A percentile compares a stretch with the other conserved stretches of the same genome.
Conservation (phyloP, 2,888 invertebrate genomes). For the Spodoptera exigua region DNA sequence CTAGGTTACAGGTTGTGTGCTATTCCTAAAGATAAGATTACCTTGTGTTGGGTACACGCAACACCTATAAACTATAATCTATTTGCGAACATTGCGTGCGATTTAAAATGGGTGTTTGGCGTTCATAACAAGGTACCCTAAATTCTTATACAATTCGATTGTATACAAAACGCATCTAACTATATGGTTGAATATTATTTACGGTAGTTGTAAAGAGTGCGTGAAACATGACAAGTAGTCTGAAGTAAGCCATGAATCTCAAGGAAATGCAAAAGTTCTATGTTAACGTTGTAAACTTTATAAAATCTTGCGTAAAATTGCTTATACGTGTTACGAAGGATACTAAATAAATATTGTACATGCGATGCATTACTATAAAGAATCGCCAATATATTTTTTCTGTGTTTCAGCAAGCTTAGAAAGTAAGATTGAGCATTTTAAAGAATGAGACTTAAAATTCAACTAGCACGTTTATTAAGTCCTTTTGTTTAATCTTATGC, state of each 20-base stretch:
- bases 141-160: constrained; percentile 17
- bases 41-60: constrained; percentile 37
- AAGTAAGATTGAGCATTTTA: constrained; percentile 63
- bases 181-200: constrained; percentile 32
- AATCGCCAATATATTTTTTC: constrained; percentile 51
- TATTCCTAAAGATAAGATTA: constrained; percentile 63
- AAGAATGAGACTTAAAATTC: constrained; percentile 71
- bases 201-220: constrained; percentile 45
- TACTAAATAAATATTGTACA: constrained; percentile 34
- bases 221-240: constrained; percentile 62
- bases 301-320: constrained; percentile 40
- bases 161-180: constrained; percentile 34
- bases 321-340: constrained; percentile 42
- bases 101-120: constrained; percentile 2
- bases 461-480: constrained; percentile 70
- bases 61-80: constrained; percentile 23
- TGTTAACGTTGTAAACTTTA: constrained; percentile 43
- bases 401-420: constrained; percentile 55
- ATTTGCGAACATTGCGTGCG: constrained; percentile 7
- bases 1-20: constrained; percentile 82
- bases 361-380: constrained; percentile 35
- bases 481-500: constrained; percentile 87
- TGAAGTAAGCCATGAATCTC: constrained; percentile 58
- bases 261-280: constrained; percentile 55
- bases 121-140: constrained; percentile 14